A percentile compares a stretch with the other conserved stretches of the same genome.
Evolutionary conservation across 2,113 vertebrate genomes (phyloP).

Genomic region (Butorides virescens): DNA sequence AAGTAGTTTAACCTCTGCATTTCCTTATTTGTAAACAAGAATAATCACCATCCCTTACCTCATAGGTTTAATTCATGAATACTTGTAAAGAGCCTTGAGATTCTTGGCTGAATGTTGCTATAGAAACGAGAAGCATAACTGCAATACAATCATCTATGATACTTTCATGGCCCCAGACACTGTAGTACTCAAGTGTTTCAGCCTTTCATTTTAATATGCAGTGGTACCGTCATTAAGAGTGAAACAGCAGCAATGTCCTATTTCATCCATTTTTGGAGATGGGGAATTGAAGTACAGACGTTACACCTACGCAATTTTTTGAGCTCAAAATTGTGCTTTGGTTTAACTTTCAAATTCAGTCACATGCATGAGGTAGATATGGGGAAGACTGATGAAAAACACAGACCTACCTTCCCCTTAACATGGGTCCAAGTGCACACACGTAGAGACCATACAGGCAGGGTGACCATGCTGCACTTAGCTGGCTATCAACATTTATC

Average conservation of each 20-base stretch:
- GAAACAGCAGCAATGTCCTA: not conserved
- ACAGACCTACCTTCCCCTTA: not conserved
- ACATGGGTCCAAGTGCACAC: not conserved
- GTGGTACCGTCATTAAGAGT: not conserved
- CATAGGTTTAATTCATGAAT: not conserved
- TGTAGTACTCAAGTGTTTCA: not conserved
- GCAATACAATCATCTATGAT: not conserved
- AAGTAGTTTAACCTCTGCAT: conserved; percentile 18
- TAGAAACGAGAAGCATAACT: conserved; percentile 19
- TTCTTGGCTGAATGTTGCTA: not conserved
- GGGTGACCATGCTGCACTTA: not conserved
- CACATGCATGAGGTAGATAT: not conserved
- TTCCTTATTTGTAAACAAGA: conserved; percentile 39
- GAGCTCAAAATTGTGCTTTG: not conserved
- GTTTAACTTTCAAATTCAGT: not conserved
- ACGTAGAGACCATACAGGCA: not conserved
- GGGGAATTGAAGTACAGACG: not conserved
- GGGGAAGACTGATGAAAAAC: not conserved
- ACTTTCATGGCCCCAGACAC: not conserved
- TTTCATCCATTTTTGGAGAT: not conserved
- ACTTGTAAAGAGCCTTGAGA: not conserved
- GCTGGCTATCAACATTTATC: not conserved
- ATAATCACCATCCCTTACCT: not conserved
- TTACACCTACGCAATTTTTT: not conserved
- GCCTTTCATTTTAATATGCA: not conserved